Conservation (phyloP, 1,140 invertebrate genomes). For the Drosophila mayri region DNA sequence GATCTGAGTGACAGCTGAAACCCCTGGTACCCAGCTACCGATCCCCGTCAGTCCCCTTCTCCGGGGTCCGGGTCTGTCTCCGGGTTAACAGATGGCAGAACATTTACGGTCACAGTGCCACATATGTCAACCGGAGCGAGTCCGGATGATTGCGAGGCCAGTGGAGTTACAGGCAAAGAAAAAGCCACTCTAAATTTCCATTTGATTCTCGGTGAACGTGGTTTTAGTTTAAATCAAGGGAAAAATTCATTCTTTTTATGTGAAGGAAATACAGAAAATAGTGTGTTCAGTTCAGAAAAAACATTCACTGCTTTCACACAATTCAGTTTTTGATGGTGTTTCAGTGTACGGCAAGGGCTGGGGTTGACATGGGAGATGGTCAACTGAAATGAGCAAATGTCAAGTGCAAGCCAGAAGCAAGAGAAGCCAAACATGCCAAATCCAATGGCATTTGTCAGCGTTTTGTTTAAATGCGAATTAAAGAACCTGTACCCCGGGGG, state of each 20-base stretch:
- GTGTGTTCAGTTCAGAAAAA: not conserved
- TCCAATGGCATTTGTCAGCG: conserved; percentile 35
- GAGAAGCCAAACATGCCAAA: conserved; percentile 32
- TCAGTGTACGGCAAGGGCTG: not conserved
- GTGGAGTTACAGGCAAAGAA: conserved; percentile 10
- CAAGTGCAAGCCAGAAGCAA: conserved; percentile 57
- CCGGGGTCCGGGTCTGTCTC: conserved; percentile 6
- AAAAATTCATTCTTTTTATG: not conserved
- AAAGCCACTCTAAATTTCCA: not conserved
- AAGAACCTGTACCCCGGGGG: conserved; percentile 38
- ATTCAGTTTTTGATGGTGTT: not conserved
- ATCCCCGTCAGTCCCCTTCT: not conserved
- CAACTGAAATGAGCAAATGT: conserved; percentile 76
- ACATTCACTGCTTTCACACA: not conserved
- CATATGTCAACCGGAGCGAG: conserved; percentile 64
- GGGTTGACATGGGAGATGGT: conserved; percentile 32
- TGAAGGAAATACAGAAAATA: not conserved
- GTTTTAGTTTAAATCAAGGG: not conserved
- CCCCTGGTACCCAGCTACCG: conserved; percentile 15
- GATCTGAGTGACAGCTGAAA: conserved; percentile 47
- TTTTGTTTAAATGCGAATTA: conserved; percentile 74
- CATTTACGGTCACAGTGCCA: conserved; percentile 71
- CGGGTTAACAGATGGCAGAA: conserved; percentile 80
- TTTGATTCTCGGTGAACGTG: not conserved
- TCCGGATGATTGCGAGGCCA: conserved; percentile 42